Percentiles rank a stretch among this genome's conserved stretches.
Evolutionary conservation across 2,888 invertebrate genomes (phyloP).

Genomic region (Rhagonycha lutea): DNA sequence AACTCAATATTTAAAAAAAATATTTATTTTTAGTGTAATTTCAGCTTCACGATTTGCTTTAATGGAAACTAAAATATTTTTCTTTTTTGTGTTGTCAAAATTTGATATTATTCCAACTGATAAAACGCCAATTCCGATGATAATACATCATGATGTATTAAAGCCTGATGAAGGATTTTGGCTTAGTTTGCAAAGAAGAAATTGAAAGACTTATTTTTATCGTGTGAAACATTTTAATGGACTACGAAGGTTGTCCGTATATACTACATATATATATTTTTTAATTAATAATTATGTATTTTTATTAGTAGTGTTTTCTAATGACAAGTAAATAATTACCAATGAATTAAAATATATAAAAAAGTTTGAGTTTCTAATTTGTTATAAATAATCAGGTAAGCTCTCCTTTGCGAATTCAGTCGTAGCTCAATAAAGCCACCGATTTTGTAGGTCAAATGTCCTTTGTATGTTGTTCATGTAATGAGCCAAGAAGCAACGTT

Average conservation of each 20-base stretch:
- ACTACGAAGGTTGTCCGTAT: too few species aligned
- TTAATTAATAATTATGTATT: too few species aligned
- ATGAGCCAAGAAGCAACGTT: slow-evolving; percentile 88
- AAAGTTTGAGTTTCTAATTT: too few species aligned
- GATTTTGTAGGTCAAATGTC: slow-evolving; percentile 71
- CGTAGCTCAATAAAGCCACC: neutral
- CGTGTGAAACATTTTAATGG: too few species aligned
- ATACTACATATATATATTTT: too few species aligned
- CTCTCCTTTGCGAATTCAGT: slow-evolving; percentile 45
- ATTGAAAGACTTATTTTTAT: too few species aligned
- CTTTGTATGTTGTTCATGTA: slow-evolving; percentile 89
- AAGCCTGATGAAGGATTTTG: slow-evolving; percentile 40
- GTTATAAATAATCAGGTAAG: slow-evolving; percentile 76
- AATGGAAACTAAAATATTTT: slow-evolving; percentile 33
- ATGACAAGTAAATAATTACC: too few species aligned
- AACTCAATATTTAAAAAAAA: neutral
- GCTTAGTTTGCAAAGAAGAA: slow-evolving; percentile 38
- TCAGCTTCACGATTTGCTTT: slow-evolving; percentile 38
- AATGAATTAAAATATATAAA: too few species aligned
- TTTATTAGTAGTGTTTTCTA: too few species aligned
- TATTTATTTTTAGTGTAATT: slow-evolving; percentile 29
- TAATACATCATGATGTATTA: slow-evolving; percentile 32
- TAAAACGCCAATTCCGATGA: slow-evolving; percentile 42
- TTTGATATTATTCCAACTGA: slow-evolving; percentile 40
- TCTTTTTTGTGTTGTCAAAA: slow-evolving; percentile 38